Percentiles rank a stretch among this genome's conserved stretches.
These are phyloP conservation scores for Mormyrus hasselquistii DNA, from an alignment of 2,797 vertebrate genomes.

Conservation along the genomic window DNA sequence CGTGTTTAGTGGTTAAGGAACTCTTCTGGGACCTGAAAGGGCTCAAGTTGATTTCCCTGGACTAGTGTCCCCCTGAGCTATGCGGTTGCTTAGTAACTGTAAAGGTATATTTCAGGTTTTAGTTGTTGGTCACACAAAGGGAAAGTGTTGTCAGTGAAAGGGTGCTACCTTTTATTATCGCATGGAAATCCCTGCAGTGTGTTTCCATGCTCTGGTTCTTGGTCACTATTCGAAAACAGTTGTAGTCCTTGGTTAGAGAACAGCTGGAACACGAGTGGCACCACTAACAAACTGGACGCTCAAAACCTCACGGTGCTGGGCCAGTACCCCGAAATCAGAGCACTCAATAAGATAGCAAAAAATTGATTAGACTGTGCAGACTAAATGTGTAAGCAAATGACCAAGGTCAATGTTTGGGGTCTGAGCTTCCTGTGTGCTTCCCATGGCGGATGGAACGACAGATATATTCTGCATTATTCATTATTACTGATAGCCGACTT, in stretches of 20 bases:
- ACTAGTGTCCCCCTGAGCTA: background rate
- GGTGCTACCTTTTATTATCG: background rate
- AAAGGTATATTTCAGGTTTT: background rate
- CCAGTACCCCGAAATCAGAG: background rate
- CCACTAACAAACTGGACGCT: background rate
- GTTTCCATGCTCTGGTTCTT: background rate
- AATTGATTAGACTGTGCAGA: background rate
- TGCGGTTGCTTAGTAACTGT: background rate
- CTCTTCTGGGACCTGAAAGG: background rate
- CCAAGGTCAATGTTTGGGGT: background rate
- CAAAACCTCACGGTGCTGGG: background rate
- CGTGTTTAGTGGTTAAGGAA: background rate
- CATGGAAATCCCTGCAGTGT: background rate
- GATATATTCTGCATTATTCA: background rate
- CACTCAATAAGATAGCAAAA: background rate
- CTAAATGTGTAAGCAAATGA: background rate
- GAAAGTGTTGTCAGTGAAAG: background rate
- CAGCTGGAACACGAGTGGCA: background rate
- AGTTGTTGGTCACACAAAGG: background rate
- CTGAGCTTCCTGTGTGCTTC: background rate
- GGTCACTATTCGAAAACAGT: background rate
- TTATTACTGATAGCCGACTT: background rate
- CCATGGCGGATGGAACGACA: background rate
- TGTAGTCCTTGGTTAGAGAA: background rate
- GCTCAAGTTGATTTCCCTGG: background rate